A percentile compares a stretch with the other conserved stretches of the same genome.
Evolutionary conservation across 1,140 invertebrate genomes (phyloP).

Genomic region (Grapholita molesta): DNA sequence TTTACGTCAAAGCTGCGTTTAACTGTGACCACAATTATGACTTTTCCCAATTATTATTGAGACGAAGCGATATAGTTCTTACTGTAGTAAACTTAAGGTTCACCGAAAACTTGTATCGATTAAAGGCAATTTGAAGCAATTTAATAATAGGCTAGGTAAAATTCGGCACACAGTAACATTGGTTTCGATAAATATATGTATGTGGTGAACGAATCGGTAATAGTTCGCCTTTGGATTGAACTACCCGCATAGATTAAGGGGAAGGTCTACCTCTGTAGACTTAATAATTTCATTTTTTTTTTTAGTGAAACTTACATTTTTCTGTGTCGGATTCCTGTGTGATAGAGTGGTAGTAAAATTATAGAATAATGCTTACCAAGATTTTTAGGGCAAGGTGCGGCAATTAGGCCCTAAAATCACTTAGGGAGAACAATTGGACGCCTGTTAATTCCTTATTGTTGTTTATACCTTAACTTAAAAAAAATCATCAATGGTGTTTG

Average conservation of each 20-base stretch:
- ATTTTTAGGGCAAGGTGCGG: too few relatives aligned
- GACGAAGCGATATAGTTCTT: neutral
- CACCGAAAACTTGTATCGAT: slow-evolving; percentile 26
- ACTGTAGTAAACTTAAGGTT: slow-evolving; percentile 10
- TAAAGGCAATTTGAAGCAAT: slow-evolving; percentile 54
- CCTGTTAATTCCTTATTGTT: too few relatives aligned
- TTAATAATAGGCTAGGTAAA: slow-evolving; percentile 40
- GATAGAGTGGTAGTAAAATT: too few relatives aligned
- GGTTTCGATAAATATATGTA: slow-evolving; percentile 20
- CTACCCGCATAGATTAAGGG: slow-evolving; percentile 37
- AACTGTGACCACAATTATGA: slow-evolving; percentile 1
- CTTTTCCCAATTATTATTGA: neutral
- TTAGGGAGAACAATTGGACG: too few relatives aligned
- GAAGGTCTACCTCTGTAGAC: slow-evolving; percentile 18
- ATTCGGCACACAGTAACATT: slow-evolving; percentile 27
- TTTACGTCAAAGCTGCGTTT: neutral
- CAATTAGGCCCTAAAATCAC: too few relatives aligned
- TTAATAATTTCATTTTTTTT: neutral
- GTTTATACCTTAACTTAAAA: too few relatives aligned
- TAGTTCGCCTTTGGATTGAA: slow-evolving; percentile 34
- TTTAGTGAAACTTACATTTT: too few relatives aligned
- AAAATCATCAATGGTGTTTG: too few relatives aligned
- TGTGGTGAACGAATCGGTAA: slow-evolving; percentile 48
- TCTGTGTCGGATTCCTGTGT: too few relatives aligned
- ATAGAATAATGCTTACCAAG: too few relatives aligned